Percentiles rank a stretch among this genome's conserved stretches.
These are phyloP conservation scores for Lasioglossum pauxillum DNA, from an alignment of 2,888 invertebrate species.

Conservation along the genomic window DNA sequence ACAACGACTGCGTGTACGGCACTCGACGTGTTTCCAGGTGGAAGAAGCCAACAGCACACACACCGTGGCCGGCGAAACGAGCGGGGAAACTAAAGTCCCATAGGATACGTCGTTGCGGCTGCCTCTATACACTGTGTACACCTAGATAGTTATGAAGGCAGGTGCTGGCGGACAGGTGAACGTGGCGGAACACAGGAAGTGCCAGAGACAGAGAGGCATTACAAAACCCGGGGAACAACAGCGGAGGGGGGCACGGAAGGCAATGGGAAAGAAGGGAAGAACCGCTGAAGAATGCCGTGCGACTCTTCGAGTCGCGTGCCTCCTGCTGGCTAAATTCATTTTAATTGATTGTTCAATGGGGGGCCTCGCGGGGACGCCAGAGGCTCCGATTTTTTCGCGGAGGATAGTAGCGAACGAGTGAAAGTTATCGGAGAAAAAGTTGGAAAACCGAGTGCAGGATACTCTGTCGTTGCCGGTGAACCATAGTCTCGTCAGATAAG, in stretches of 20 bases:
- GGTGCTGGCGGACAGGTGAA: constrained; percentile 80
- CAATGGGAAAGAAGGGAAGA: constrained; percentile 53
- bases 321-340: constrained; percentile 12
- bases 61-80: constrained; percentile 51
- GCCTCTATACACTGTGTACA: constrained; percentile 41
- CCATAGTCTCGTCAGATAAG: neutral
- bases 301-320: constrained; percentile 44
- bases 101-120: constrained; percentile 56
- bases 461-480: neutral
- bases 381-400: neutral
- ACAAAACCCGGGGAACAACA: constrained; percentile 55
- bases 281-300: constrained; percentile 25
- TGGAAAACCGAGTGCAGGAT: neutral
- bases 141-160: constrained; percentile 72
- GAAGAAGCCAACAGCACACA: constrained; percentile 15
- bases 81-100: constrained; percentile 61
- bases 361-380: neutral
- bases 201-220: constrained; percentile 76
- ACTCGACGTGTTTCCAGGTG: constrained; percentile 57
- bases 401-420: neutral
- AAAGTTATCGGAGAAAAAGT: neutral
- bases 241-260: constrained; percentile 42
- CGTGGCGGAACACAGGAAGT: constrained; percentile 82
- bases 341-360: neutral
- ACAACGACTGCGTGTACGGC: constrained; percentile 69